Conservation (phyloP, 2,113 vertebrate species). For the Abramis brama region DNA sequence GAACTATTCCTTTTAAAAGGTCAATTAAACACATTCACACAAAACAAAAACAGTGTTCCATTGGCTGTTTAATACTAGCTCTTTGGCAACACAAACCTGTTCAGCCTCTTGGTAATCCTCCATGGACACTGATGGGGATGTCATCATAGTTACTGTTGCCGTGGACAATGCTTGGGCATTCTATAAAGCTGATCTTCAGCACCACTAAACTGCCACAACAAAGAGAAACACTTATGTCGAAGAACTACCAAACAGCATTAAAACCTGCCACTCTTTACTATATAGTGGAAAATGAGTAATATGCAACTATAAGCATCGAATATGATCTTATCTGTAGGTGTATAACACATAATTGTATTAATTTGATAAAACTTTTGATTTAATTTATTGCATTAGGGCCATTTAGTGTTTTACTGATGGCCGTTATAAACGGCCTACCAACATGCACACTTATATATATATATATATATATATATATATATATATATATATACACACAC, state of each 20-base stretch:
- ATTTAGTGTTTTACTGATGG: background rate
- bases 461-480: no score
- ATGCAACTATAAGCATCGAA: background rate
- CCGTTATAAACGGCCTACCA: background rate
- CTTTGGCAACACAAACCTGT: conserved; percentile 51
- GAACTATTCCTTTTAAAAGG: background rate
- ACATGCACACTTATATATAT: no score
- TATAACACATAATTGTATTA: no score
- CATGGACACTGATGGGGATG: conserved; percentile 62
- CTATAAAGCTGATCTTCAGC: conserved; percentile 49
- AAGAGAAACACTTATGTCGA: background rate
- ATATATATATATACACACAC: no score
- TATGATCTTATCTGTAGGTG: background rate
- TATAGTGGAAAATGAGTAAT: background rate
- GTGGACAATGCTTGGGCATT: conserved; percentile 55
- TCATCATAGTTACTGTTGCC: conserved; percentile 63
- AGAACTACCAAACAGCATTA: background rate
- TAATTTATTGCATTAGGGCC: background rate
- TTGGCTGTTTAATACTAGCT: background rate
- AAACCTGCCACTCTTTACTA: background rate
- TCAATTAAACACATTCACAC: background rate
- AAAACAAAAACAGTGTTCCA: background rate
- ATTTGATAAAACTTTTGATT: no score
- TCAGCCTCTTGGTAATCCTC: conserved; percentile 63
- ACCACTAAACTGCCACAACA: conserved; percentile 38